A percentile compares a stretch with the other conserved stretches of the same genome.
phyloP scores from a whole-genome alignment of 2,888 invertebrate species.

The Erebia aethiops region DNA sequence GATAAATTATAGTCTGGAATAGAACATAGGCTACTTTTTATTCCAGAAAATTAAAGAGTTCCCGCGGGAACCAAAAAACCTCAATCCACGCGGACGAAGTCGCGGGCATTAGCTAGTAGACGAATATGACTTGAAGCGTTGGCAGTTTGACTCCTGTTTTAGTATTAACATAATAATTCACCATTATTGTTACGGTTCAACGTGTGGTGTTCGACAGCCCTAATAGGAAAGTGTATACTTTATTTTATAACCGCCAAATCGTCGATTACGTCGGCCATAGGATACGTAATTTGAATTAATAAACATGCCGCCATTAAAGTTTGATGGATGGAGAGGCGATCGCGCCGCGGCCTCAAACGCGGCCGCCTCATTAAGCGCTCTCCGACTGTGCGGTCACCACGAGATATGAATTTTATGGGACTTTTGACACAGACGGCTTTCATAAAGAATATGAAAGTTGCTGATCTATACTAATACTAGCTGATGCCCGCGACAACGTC shows the following conservation, averaged over 20 bases:
- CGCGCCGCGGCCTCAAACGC: slow-evolving; percentile 62
- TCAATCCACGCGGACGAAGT: no score
- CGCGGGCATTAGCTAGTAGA: no score
- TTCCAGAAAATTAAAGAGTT: no score
- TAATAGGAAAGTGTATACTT: slow-evolving; percentile 2
- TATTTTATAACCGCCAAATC: slow-evolving; percentile 33
- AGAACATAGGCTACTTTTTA: no score
- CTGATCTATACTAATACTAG: no score
- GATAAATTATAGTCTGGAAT: no score
- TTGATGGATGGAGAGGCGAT: slow-evolving; percentile 59
- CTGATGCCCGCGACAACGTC: no score
- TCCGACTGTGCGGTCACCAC: neutral
- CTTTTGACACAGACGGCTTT: neutral
- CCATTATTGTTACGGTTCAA: neutral
- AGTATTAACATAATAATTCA: no score
- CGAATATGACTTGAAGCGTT: no score
- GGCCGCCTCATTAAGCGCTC: slow-evolving; percentile 50
- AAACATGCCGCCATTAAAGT: slow-evolving; percentile 53
- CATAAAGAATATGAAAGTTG: neutral
- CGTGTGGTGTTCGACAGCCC: slow-evolving; percentile 7
- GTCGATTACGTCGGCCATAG: slow-evolving; percentile 48
- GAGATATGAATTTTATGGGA: neutral
- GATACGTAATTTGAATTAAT: slow-evolving; percentile 46
- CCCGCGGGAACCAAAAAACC: no score
- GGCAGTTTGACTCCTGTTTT: no score